Conservation (phyloP, 2,888 invertebrate species). For the Sesia bembeciformis region DNA sequence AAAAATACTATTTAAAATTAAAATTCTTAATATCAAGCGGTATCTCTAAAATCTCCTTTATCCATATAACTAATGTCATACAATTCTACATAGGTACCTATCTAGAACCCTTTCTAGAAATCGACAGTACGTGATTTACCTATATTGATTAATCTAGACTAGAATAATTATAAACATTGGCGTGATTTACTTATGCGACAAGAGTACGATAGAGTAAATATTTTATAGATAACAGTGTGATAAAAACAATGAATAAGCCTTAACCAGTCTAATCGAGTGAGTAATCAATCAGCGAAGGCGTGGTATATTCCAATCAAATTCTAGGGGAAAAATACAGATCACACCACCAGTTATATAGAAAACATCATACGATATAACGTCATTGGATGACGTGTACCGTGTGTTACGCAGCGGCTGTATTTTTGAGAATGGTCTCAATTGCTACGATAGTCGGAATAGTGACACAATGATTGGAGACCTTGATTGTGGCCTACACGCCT, state of each 20-base stretch:
- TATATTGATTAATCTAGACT: too few relatives aligned
- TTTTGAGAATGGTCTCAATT: neutral
- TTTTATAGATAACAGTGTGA: neutral
- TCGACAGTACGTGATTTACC: too few relatives aligned
- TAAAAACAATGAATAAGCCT: neutral
- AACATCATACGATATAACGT: slow-evolving; percentile 58
- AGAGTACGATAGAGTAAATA: neutral
- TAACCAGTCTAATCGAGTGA: neutral
- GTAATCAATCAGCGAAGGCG: slow-evolving; percentile 12
- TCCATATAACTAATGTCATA: too few relatives aligned
- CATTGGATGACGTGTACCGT: slow-evolving; percentile 40
- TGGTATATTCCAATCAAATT: slow-evolving; percentile 17
- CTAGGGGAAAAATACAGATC: slow-evolving; percentile 8
- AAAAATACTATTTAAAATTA: too few relatives aligned
- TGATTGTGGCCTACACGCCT: neutral
- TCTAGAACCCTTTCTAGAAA: too few relatives aligned
- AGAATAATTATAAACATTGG: neutral
- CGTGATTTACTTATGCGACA: neutral
- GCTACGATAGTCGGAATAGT: neutral
- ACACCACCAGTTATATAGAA: slow-evolving; percentile 19
- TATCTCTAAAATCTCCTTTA: too few relatives aligned
- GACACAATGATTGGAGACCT: neutral
- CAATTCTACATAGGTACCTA: too few relatives aligned
- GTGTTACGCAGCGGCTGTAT: neutral
- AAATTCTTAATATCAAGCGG: too few relatives aligned